Base-by-base conservation (phyloP, 2,888 invertebrate genomes). In the Agrochola lychnidis region DNA sequence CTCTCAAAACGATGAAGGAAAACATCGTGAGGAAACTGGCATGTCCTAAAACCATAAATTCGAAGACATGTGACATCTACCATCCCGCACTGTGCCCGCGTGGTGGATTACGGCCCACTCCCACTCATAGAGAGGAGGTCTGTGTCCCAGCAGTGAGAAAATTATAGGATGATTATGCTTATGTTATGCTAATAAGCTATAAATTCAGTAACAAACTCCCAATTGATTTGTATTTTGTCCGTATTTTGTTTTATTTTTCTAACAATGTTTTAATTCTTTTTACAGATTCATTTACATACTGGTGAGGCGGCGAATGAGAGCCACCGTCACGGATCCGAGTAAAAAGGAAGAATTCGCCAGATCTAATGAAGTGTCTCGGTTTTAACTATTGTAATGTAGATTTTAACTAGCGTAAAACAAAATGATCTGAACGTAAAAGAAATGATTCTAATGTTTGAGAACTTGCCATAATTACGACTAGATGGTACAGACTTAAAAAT, bases 361-460 rank as follows among this genome's bases (percentile, higher is more conserved):
- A 88, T 88, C 92, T 0, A 95, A 95, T 72, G 95, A 96, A 91
- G 92, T 95, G 14, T 95, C 95, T 16, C 87, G 91, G 79, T 94
- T 95, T 91, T 96, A 89, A 84, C 14, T 76, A 59, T 72, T 70
- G 57, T 53, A 14, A 72, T 45, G 30, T 66, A 57, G n/a, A 76
- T 71, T 81, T 64, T 42, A 64, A 45, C 9, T 66, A 67, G 53
- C 45, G 36, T 85, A 4, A 70, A 56, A 70, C 30, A 56, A 63
- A 68, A 61, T 45, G 81, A 84, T 73, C 79, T 80, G 79, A 62
- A 56, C 48, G 22, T 36, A 30, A 70, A 61, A 7, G 22, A 22
- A 45, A 63, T 25, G n/a, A 51, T 42, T 14, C 19, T 22, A 30
- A 56, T 78, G 30, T 69, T 78, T 16, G 1, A 64, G 1, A 82